These are phyloP conservation scores for Varroa destructor DNA, from an alignment of 1,140 invertebrate genomes.

Conservation along the genomic window DNA sequence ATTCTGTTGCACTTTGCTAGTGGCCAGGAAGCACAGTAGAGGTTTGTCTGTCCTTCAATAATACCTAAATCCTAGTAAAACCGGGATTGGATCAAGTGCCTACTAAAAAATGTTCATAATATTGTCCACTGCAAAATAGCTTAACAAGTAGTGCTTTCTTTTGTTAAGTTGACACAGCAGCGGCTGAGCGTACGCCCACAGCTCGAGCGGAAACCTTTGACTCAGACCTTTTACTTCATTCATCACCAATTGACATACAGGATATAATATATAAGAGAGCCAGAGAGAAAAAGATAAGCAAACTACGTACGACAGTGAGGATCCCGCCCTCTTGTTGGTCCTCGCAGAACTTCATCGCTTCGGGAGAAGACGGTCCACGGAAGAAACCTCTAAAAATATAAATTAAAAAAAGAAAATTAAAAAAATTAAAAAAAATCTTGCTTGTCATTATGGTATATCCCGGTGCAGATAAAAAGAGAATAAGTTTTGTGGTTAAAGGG, in stretches of 20 bases:
- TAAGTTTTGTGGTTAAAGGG: too few relatives aligned
- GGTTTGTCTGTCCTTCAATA: too few relatives aligned
- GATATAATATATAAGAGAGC: not conserved
- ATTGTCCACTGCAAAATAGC: constrained; percentile 1
- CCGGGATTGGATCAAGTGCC: too few relatives aligned
- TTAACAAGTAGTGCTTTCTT: not conserved
- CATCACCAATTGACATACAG: constrained; percentile 1
- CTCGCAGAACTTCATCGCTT: constrained; percentile 27
- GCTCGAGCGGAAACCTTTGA: not conserved
- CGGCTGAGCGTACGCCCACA: not conserved
- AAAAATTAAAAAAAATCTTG: too few relatives aligned
- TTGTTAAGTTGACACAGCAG: constrained; percentile 3
- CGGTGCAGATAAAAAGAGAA: too few relatives aligned
- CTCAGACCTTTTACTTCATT: constrained; percentile 27
- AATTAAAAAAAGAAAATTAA: too few relatives aligned
- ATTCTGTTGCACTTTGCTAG: too few relatives aligned
- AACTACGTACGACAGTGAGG: constrained; percentile 9
- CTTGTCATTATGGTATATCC: too few relatives aligned
- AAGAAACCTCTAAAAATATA: constrained; percentile 7
- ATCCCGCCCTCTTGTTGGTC: not conserved
- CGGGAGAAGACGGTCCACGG: not conserved
- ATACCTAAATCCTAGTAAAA: too few relatives aligned
- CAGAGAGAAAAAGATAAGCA: not conserved
- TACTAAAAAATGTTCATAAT: too few relatives aligned
- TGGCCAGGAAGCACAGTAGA: too few relatives aligned